Conservation (phyloP, 2,797 vertebrate species). For the Eulemur coronatus region DNA sequence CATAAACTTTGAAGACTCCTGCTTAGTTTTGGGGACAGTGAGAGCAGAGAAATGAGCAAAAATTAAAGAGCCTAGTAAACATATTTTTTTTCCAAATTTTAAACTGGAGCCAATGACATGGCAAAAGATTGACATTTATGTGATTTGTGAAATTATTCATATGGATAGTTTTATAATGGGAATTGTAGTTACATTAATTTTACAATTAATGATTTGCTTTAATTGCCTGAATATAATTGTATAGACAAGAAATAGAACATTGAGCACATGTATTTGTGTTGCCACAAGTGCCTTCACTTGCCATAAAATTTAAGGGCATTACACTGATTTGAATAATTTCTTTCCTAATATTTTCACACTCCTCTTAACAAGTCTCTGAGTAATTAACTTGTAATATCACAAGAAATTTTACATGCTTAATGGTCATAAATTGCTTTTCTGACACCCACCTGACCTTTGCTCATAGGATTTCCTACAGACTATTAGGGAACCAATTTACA, state of each 20-base stretch:
- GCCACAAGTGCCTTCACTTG: fast-evolving
- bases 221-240: not conserved
- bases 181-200: not conserved
- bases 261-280: fast-evolving
- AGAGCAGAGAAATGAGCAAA: not conserved
- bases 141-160: not conserved
- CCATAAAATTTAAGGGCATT: not conserved
- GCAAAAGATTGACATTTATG: not conserved
- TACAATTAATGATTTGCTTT: not conserved
- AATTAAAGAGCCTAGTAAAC: not conserved
- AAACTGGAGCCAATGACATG: not conserved
- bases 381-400: not conserved
- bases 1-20: not conserved
- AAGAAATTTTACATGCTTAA: not conserved
- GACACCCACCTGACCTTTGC: not conserved
- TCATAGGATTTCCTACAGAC: not conserved
- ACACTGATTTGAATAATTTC: not conserved
- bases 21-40: not conserved
- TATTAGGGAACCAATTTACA: not conserved
- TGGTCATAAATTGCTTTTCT: not conserved
- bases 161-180: not conserved
- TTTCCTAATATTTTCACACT: not conserved
- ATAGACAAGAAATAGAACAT: not conserved
- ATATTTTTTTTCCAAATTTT: not conserved
- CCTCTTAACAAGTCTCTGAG: not conserved